Percentiles rank a stretch among this genome's conserved stretches.
phyloP scores from a whole-genome alignment of 1,140 invertebrate species.

The Aporrectodea caliginosa region DNA sequence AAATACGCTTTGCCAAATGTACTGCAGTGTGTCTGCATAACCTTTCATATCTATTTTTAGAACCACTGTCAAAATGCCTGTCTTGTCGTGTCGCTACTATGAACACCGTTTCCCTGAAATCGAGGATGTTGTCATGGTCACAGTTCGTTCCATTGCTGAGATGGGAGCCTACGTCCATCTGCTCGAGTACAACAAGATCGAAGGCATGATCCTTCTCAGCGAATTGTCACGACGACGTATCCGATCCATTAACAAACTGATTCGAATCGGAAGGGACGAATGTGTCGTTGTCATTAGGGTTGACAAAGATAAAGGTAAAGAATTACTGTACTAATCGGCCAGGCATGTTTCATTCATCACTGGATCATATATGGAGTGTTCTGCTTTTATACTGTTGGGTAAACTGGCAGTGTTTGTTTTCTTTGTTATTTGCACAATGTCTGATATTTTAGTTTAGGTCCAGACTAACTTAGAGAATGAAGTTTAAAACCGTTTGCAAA shows the following conservation, averaged over 20 bases:
- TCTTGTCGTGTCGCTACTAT: conserved; percentile 92
- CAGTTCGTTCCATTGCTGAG: conserved; percentile 94
- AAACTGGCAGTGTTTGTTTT: too few relatives aligned
- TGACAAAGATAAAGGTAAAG: conserved; percentile 95
- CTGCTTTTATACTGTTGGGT: too few relatives aligned
- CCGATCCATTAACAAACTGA: conserved; percentile 98
- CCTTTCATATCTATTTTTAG: too few relatives aligned
- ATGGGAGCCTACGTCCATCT: conserved; percentile 99
- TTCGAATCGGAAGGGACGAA: conserved; percentile 96
- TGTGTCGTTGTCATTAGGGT: conserved; percentile 99
- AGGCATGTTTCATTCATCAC: too few relatives aligned
- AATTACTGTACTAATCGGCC: too few relatives aligned
- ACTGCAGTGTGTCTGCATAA: too few relatives aligned
- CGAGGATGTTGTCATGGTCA: conserved; percentile 99
- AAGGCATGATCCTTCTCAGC: conserved; percentile 76
- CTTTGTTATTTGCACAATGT: too few relatives aligned
- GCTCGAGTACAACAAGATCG: conserved; percentile 97
- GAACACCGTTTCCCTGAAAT: conserved; percentile 95
- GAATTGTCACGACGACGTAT: conserved; percentile 97
- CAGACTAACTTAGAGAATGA: too few relatives aligned
- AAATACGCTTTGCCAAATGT: too few relatives aligned
- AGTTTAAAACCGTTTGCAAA: too few relatives aligned
- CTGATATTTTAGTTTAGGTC: too few relatives aligned
- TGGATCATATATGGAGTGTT: too few relatives aligned
- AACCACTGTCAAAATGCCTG: conserved; percentile 65